These are phyloP conservation scores for Eurytoma californica DNA, from an alignment of 2,888 invertebrate species.

Conservation along the genomic window DNA sequence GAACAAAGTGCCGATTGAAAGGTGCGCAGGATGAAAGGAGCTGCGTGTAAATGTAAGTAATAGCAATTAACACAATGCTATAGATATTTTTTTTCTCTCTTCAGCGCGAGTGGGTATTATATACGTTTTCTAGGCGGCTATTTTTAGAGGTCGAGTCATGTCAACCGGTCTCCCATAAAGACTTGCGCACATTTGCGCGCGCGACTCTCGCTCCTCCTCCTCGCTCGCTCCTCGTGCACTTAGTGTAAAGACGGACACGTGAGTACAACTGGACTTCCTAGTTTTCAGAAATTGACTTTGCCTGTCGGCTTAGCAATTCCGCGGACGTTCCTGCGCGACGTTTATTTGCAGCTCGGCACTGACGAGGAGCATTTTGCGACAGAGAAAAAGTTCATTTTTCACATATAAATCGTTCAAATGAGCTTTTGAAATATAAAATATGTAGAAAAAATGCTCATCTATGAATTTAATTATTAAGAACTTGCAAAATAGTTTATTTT, in stretches of 20 bases:
- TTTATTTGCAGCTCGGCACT: conserved; percentile 36
- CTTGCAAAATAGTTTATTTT: too few species aligned
- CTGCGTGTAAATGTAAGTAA: conserved; percentile 62
- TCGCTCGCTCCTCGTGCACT: conserved; percentile 56
- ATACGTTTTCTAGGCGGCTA: conserved; percentile 62
- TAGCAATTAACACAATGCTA: conserved; percentile 63
- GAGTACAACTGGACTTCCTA: conserved; percentile 61
- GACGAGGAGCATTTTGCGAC: background rate
- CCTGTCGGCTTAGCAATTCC: conserved; percentile 31
- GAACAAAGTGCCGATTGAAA: conserved; percentile 6
- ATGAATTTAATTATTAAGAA: too few species aligned
- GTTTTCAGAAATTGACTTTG: conserved; percentile 62
- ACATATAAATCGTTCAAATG: conserved; percentile 16
- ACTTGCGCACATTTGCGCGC: conserved; percentile 59
- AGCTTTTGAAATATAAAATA: background rate
- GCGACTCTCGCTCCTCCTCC: conserved; percentile 19
- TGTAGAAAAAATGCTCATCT: background rate
- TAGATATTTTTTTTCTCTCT: conserved; percentile 30
- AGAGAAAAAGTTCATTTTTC: conserved; percentile 10
- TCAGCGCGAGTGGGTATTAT: conserved; percentile 8
- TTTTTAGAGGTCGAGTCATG: conserved; percentile 72
- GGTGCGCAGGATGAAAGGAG: conserved; percentile 61
- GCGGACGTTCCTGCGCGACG: conserved; percentile 32
- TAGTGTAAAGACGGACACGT: conserved; percentile 53
- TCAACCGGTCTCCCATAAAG: conserved; percentile 66